These are phyloP conservation scores for Orussus abietinus DNA, from an alignment of 1,140 invertebrate genomes.

Conservation along the genomic window DNA sequence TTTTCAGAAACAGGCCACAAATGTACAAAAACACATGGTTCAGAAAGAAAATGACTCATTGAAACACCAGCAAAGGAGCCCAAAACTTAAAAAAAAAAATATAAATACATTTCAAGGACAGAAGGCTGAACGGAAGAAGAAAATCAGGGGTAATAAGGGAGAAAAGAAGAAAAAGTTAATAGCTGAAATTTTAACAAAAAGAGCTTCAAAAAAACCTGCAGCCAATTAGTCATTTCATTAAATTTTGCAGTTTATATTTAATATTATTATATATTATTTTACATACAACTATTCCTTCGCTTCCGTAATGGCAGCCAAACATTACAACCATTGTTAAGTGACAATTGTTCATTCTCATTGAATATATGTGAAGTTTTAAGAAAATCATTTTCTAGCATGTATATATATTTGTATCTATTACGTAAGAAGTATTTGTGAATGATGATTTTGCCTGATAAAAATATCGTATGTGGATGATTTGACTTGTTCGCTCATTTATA, in stretches of 20 bases:
- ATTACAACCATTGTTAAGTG: no score
- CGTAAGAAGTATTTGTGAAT: background rate
- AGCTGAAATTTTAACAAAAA: conserved; percentile 34
- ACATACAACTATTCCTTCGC: no score
- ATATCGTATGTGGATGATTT: no score
- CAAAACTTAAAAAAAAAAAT: conserved; percentile 20
- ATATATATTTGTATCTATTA: background rate
- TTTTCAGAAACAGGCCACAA: no score
- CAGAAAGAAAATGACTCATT: no score
- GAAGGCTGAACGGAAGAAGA: conserved; percentile 36
- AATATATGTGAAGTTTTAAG: no score
- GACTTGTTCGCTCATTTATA: conserved; percentile 6
- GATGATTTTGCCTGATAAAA: no score
- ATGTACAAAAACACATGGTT: no score
- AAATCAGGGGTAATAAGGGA: conserved; percentile 31
- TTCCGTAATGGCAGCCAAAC: no score
- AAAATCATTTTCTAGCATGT: background rate
- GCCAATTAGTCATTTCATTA: background rate
- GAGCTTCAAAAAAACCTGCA: conserved; percentile 27
- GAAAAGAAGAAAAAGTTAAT: conserved; percentile 40
- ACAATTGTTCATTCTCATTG: no score
- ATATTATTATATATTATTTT: no score
- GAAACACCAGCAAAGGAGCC: conserved; percentile 27
- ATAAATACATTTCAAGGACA: conserved; percentile 34
- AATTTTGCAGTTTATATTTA: no score